Evolutionary conservation across 1,140 invertebrate species (phyloP).

Genomic region (Scaptomyza graminum): DNA sequence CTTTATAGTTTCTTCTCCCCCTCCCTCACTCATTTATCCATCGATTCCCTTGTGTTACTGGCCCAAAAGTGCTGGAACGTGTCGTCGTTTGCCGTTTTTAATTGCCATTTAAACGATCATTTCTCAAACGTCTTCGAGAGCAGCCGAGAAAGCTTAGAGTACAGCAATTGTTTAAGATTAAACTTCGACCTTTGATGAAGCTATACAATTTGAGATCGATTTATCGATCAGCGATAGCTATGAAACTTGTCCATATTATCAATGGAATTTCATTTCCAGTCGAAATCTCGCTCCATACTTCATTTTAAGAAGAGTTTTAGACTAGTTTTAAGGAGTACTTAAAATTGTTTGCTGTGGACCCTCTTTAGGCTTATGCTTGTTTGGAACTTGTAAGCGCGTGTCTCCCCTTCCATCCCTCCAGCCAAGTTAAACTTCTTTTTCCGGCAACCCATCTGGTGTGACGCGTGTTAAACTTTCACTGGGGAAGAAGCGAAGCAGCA

Average conservation of each 20-base stretch:
- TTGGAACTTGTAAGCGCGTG: background rate
- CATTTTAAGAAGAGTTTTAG: no score
- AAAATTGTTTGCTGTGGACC: background rate
- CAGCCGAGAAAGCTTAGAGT: conserved; percentile 4
- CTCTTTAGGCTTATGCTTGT: background rate
- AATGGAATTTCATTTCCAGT: no score
- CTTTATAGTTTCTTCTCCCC: conserved; percentile 21
- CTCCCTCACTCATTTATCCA: no score
- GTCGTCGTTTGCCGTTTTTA: conserved; percentile 55
- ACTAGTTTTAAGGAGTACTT: no score
- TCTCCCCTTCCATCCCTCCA: background rate
- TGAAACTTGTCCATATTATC: no score
- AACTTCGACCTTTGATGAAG: no score
- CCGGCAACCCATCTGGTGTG: conserved; percentile 5
- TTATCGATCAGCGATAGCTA: no score
- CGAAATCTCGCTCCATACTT: no score
- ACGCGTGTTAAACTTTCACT: conserved; percentile 51
- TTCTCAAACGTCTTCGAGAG: background rate
- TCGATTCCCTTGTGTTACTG: background rate
- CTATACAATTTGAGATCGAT: no score
- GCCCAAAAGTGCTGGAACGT: conserved; percentile 67
- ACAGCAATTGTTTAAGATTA: no score
- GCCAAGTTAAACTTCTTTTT: background rate
- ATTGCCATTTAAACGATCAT: conserved; percentile 59
- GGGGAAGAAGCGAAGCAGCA: background rate